Percentiles rank a stretch among this genome's conserved stretches.
phyloP scores from a whole-genome alignment of 2,888 invertebrate species.

The Herminia tarsipennalis region DNA sequence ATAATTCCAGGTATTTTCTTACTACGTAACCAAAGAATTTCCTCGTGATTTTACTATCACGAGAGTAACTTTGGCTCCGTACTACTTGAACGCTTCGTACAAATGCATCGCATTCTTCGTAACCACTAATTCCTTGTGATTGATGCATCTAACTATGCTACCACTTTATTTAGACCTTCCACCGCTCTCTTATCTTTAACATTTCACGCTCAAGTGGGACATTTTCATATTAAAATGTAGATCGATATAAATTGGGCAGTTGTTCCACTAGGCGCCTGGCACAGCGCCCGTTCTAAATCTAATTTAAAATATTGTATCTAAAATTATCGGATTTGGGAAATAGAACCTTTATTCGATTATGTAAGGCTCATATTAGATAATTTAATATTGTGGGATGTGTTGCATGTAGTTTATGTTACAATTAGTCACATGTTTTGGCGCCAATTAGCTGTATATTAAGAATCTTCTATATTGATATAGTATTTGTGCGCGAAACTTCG shows the following conservation, averaged over 20 bases:
- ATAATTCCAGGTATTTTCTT: not conserved
- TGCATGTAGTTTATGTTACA: not conserved
- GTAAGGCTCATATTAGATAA: constrained; percentile 16
- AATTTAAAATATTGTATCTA: constrained; percentile 19
- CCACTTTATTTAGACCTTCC: constrained; percentile 8
- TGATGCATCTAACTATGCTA: not conserved
- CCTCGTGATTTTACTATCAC: constrained; percentile 30
- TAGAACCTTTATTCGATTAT: constrained; percentile 3
- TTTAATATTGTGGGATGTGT: not conserved
- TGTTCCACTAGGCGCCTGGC: constrained; percentile 29
- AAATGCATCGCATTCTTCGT: constrained; percentile 3
- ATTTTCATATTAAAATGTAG: constrained; percentile 17
- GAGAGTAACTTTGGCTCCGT: constrained; percentile 20
- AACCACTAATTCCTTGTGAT: constrained; percentile 1
- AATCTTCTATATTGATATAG: constrained; percentile 25
- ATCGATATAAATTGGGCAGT: constrained; percentile 12
- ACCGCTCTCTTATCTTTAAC: not conserved
- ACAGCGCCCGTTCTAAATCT: constrained; percentile 17
- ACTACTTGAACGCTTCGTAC: constrained; percentile 7
- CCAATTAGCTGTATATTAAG: constrained; percentile 11
- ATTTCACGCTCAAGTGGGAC: not conserved
- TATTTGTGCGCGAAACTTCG: constrained; percentile 19
- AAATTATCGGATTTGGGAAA: constrained; percentile 6
- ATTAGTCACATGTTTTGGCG: constrained; percentile 26
- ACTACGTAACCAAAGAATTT: constrained; percentile 1